Percentiles rank a stretch among this genome's conserved stretches.
Conservation (phyloP, 2,888 invertebrate species). For the Cantharis lateralis region DNA sequence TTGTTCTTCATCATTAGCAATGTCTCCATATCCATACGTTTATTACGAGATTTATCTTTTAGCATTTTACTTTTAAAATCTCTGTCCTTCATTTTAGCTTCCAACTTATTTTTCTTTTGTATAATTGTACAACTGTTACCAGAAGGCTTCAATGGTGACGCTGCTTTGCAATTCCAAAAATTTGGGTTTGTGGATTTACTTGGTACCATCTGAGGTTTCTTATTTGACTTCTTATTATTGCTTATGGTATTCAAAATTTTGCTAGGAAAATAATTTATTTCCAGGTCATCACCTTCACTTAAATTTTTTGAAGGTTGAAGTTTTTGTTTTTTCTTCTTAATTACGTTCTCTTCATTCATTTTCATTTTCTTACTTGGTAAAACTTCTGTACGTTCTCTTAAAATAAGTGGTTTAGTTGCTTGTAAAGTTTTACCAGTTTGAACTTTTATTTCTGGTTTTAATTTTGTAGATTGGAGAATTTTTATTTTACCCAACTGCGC, state of each 20-base stretch:
- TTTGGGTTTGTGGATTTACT: not conserved
- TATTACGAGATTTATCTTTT: conserved; percentile 41
- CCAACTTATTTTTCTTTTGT: not conserved
- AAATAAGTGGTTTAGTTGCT: not conserved
- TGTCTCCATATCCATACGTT: conserved; percentile 40
- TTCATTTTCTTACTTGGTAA: not conserved
- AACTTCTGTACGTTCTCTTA: not conserved
- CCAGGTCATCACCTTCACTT: not conserved
- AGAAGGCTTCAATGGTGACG: not conserved
- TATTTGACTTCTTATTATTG: not conserved
- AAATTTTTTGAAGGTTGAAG: not conserved
- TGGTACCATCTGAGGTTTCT: not conserved
- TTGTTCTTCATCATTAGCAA: conserved; percentile 40
- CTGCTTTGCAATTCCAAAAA: not conserved
- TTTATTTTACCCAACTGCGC: not conserved
- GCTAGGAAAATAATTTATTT: not conserved
- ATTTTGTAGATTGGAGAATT: not conserved
- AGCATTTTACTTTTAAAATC: conserved; percentile 50
- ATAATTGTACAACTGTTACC: not conserved
- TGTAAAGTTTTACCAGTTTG: not conserved
- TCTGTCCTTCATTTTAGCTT: conserved; percentile 31
- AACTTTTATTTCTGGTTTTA: not conserved
- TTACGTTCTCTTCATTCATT: not conserved
- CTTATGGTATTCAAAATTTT: not conserved
- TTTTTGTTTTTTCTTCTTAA: not conserved